These are phyloP conservation scores for Griposia aprilina DNA, from an alignment of 2,888 invertebrate species.

Conservation along the genomic window DNA sequence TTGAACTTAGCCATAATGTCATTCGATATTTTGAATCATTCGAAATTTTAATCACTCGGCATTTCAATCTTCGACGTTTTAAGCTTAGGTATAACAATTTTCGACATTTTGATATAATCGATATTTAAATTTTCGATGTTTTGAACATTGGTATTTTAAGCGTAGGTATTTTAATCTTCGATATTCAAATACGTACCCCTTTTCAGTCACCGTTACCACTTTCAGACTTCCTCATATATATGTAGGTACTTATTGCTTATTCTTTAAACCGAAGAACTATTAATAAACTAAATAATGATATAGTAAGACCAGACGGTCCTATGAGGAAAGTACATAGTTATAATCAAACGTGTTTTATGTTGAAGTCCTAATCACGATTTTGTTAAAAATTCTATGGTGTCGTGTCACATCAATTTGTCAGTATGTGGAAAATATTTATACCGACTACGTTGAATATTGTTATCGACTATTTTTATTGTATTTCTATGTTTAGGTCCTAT, in stretches of 20 bases:
- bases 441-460: conserved; percentile 29
- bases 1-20: no score
- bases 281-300: neutral
- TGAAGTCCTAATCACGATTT: conserved; percentile 48
- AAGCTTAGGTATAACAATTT: no score
- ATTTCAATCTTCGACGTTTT: no score
- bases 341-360: conserved; percentile 24
- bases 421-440: conserved; percentile 52
- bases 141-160: no score
- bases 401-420: conserved; percentile 54
- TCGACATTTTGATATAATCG: no score
- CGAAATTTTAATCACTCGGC: no score
- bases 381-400: conserved; percentile 45
- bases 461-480: conserved; percentile 25
- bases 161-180: no score
- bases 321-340: conserved; percentile 13
- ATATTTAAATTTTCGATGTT: no score
- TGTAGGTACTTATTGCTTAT: neutral
- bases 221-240: neutral
- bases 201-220: no score
- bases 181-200: no score
- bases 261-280: neutral
- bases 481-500: conserved; percentile 19
- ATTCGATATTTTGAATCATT: no score
- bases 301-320: neutral